Evolutionary conservation across 1,140 invertebrate genomes (phyloP).

Genomic region (Anoplolepis gracilipes): DNA sequence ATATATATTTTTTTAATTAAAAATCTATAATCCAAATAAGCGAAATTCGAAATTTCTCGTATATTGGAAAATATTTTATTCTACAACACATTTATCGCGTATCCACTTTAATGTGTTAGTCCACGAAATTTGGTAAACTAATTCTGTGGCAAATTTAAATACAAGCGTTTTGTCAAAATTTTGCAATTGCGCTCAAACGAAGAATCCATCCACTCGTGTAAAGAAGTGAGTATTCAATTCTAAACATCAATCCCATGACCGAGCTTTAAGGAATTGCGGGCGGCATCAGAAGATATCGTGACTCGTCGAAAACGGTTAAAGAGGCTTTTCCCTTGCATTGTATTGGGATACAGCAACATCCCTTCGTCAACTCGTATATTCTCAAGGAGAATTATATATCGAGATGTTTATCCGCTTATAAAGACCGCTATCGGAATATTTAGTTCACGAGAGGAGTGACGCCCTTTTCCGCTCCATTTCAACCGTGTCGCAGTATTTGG

Average conservation of each 20-base stretch:
- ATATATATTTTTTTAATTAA: not conserved
- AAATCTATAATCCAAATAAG: not conserved
- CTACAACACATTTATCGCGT: not conserved
- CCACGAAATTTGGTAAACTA: not conserved
- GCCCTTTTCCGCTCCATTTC: conserved; percentile 46
- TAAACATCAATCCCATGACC: not conserved
- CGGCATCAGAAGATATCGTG: conserved; percentile 47
- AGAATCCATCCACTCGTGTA: not conserved
- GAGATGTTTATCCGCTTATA: conserved; percentile 79
- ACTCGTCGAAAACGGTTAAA: conserved; percentile 35
- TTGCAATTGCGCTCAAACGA: not conserved
- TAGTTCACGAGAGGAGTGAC: conserved; percentile 62
- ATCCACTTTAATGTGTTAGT: not conserved
- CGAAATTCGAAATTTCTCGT: not conserved
- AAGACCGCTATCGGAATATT: conserved; percentile 75
- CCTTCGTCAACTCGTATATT: conserved; percentile 15
- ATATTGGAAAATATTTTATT: not conserved
- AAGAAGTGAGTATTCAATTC: conserved; percentile 9
- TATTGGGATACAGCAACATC: conserved; percentile 44
- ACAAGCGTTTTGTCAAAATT: not conserved
- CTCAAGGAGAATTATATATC: conserved; percentile 69
- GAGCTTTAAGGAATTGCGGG: not conserved
- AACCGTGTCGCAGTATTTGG: conserved; percentile 34
- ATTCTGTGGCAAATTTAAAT: not conserved
- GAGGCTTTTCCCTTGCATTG: conserved; percentile 62